Evolutionary conservation across 2,888 invertebrate species (phyloP).

Genomic region (Amphipoea lucens): DNA sequence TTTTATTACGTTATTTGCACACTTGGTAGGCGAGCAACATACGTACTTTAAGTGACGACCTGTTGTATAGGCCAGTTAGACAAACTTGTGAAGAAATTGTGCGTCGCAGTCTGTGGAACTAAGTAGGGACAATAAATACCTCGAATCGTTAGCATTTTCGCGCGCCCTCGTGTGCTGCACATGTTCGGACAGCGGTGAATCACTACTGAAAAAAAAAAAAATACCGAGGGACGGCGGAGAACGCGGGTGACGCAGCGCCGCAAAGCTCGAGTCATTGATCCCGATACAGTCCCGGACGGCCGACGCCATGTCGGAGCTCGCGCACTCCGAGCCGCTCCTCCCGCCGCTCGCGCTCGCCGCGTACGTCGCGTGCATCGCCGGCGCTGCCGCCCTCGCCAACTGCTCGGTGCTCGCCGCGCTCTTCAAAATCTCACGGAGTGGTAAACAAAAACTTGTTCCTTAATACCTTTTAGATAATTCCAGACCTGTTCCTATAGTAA

Average conservation of each 20-base stretch:
- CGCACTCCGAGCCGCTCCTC: constrained; percentile 78
- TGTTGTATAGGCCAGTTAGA: constrained; percentile 39
- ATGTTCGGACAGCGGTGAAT: constrained; percentile 84
- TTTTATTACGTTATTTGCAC: constrained; percentile 69
- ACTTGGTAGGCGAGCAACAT: constrained; percentile 56
- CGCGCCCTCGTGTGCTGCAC: constrained; percentile 81
- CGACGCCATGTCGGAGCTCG: constrained; percentile 84
- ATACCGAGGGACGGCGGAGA: constrained; percentile 82
- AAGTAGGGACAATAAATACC: constrained; percentile 64
- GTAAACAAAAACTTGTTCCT: constrained; percentile 75
- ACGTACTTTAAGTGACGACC: constrained; percentile 31
- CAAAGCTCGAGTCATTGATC: constrained; percentile 89
- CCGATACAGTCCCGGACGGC: constrained; percentile 85
- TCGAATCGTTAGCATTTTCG: constrained; percentile 68
- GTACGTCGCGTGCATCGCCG: constrained; percentile 82
- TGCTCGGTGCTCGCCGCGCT: constrained; percentile 85
- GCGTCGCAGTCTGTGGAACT: constrained; percentile 38
- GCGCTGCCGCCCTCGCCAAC: constrained; percentile 85
- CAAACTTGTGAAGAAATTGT: constrained; percentile 52
- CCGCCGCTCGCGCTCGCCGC: constrained; percentile 82
- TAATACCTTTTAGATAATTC: constrained; percentile 16
- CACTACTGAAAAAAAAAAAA: constrained; percentile 84
- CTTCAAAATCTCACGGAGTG: constrained; percentile 85
- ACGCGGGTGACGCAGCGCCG: constrained; percentile 84
- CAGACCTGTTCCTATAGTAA: constrained; percentile 5